Percentiles rank a stretch among this genome's conserved stretches.
Evolutionary conservation across 2,113 vertebrate species (phyloP).

Genomic region (Solea solea): DNA sequence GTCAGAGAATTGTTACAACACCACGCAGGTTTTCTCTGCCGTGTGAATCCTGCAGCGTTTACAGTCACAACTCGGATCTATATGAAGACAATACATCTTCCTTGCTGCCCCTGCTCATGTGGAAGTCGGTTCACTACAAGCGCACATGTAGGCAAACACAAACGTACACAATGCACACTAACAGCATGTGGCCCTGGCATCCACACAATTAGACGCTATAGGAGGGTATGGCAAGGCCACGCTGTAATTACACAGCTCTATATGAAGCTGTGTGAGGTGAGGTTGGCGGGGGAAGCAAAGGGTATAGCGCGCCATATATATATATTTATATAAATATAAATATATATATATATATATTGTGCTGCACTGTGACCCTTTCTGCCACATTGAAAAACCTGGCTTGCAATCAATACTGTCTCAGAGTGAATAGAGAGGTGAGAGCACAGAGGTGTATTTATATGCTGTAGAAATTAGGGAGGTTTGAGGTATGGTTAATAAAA

Average conservation of each 20-base stretch:
- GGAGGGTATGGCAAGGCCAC: constrained; percentile 55
- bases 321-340: too few species aligned
- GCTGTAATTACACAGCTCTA: constrained; percentile 65
- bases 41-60: too few species aligned
- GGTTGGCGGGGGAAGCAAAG: not conserved
- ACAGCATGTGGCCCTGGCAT: constrained; percentile 54
- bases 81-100: too few species aligned
- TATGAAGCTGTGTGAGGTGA: constrained; percentile 46
- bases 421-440: constrained; percentile 35
- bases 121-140: constrained; percentile 18
- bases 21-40: not conserved
- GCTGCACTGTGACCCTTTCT: constrained; percentile 45
- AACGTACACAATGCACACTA: constrained; percentile 44
- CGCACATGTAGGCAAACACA: constrained; percentile 46
- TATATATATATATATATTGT: too few species aligned
- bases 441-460: too few species aligned
- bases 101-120: not conserved
- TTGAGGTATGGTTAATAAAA: not conserved
- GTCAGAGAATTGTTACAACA: not conserved
- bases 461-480: not conserved
- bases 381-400: constrained; percentile 34
- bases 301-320: not conserved
- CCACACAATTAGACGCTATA: constrained; percentile 62
- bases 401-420: constrained; percentile 46
- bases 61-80: too few species aligned